Evolutionary conservation across 2,888 invertebrate genomes (phyloP).

Genomic region (Meganola albula): DNA sequence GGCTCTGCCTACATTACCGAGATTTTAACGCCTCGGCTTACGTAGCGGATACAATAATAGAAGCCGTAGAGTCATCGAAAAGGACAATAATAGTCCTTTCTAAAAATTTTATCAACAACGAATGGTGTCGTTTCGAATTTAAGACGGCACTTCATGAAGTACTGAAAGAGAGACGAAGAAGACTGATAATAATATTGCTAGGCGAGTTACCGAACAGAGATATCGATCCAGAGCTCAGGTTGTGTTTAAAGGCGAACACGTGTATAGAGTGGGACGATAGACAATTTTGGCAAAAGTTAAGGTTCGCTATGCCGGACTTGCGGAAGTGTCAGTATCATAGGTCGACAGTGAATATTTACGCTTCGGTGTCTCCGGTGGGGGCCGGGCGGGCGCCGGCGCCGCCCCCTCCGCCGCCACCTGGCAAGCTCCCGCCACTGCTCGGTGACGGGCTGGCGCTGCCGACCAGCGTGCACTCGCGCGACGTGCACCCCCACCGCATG

Average conservation of each 20-base stretch:
- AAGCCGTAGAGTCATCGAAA: slow-evolving; percentile 93
- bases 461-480: slow-evolving; percentile 61
- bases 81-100: slow-evolving; percentile 93
- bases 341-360: slow-evolving; percentile 85
- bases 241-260: slow-evolving; percentile 93
- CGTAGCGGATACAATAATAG: slow-evolving; percentile 94
- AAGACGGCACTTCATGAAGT: slow-evolving; percentile 95
- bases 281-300: slow-evolving; percentile 97
- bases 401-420: slow-evolving; percentile 79
- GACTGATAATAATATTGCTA: slow-evolving; percentile 92
- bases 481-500: slow-evolving; percentile 74
- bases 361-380: slow-evolving; percentile 78
- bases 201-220: slow-evolving; percentile 93
- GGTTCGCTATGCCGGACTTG: slow-evolving; percentile 92
- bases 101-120: slow-evolving; percentile 94
- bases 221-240: slow-evolving; percentile 92
- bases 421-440: slow-evolving; percentile 80
- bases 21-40: slow-evolving; percentile 93
- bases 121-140: slow-evolving; percentile 97
- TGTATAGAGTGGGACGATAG: slow-evolving; percentile 96
- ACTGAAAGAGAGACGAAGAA: slow-evolving; percentile 89
- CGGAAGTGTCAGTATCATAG: slow-evolving; percentile 81
- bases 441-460: slow-evolving; percentile 65
- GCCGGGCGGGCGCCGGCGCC: slow-evolving; percentile 78
- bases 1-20: slow-evolving; percentile 93